These are phyloP conservation scores for Cheilosia scutellata DNA, from an alignment of 2,888 invertebrate genomes.

Conservation along the genomic window DNA sequence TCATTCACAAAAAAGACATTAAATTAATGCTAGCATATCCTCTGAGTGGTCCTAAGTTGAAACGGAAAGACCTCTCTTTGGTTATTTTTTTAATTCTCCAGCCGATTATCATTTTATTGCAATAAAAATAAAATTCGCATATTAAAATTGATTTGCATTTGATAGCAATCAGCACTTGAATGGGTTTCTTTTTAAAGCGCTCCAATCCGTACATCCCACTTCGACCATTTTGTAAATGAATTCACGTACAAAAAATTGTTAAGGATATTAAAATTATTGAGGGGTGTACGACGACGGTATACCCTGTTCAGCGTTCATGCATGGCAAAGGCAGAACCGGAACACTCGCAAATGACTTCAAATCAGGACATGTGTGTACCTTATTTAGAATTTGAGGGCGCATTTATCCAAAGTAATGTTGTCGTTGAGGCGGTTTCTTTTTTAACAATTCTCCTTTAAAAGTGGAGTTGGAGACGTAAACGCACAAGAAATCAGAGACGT, in stretches of 20 bases:
- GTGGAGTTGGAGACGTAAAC: constrained; percentile 26
- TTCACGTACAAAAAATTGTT: constrained; percentile 32
- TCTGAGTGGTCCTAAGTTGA: background rate
- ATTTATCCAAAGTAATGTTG: constrained; percentile 61
- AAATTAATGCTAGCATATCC: constrained; percentile 40
- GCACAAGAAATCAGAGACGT: constrained; percentile 72
- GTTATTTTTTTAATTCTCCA: constrained; percentile 46
- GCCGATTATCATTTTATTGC: constrained; percentile 68
- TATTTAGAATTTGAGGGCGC: constrained; percentile 59
- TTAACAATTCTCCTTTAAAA: background rate
- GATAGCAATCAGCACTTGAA: constrained; percentile 44
- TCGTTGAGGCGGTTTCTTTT: constrained; percentile 41
- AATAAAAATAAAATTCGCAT: constrained; percentile 69
- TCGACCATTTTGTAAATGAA: constrained; percentile 55
- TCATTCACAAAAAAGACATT: constrained; percentile 69
- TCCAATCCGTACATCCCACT: constrained; percentile 31
- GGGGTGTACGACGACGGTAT: constrained; percentile 2
- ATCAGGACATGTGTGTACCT: constrained; percentile 72
- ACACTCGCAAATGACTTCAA: constrained; percentile 60
- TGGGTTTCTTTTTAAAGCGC: background rate
- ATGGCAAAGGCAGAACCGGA: constrained; percentile 28
- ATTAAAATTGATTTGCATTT: constrained; percentile 74
- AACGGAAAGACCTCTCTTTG: constrained; percentile 6
- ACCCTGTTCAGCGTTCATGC: constrained; percentile 21
- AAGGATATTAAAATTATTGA: constrained; percentile 48